Evolutionary conservation across 64 coral and sea anemone genomes (phyloP).

Genomic region (Platygyra sinensis): DNA sequence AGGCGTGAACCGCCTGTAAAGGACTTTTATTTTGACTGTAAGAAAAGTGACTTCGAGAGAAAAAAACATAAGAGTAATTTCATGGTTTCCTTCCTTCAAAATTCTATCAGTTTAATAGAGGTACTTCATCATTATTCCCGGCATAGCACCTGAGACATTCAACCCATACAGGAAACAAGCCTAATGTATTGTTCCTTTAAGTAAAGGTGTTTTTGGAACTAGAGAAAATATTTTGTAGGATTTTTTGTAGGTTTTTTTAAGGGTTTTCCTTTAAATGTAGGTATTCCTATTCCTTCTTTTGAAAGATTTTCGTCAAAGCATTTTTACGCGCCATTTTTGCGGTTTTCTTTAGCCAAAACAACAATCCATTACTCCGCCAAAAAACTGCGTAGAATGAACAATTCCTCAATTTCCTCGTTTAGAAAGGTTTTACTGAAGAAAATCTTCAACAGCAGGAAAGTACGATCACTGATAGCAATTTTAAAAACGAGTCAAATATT

Average conservation of each 20-base stretch:
- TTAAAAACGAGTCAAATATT: conserved; percentile 29
- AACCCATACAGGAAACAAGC: neutral
- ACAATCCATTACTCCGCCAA: conserved; percentile 4
- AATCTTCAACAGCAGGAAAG: neutral
- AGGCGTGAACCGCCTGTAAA: neutral
- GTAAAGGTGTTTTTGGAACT: neutral
- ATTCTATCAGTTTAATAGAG: neutral
- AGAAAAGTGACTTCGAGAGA: conserved; percentile 17
- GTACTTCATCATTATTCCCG: neutral
- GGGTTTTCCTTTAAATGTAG: neutral
- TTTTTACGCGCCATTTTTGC: neutral
- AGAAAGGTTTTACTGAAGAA: neutral
- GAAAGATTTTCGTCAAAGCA: neutral
- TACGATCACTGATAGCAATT: neutral
- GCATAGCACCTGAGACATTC: conserved; percentile 13
- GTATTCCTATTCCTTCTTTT: neutral
- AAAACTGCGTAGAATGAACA: neutral
- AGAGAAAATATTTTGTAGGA: neutral
- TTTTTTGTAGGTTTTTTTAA: too few relatives aligned
- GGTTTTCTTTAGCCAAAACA: conserved; percentile 33
- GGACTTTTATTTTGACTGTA: neutral
- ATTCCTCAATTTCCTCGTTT: neutral
- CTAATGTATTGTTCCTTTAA: neutral
- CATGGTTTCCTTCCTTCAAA: neutral
- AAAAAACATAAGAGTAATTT: neutral